Conservation (phyloP, 2,113 vertebrate genomes). For the Lampris megalopsis region DNA sequence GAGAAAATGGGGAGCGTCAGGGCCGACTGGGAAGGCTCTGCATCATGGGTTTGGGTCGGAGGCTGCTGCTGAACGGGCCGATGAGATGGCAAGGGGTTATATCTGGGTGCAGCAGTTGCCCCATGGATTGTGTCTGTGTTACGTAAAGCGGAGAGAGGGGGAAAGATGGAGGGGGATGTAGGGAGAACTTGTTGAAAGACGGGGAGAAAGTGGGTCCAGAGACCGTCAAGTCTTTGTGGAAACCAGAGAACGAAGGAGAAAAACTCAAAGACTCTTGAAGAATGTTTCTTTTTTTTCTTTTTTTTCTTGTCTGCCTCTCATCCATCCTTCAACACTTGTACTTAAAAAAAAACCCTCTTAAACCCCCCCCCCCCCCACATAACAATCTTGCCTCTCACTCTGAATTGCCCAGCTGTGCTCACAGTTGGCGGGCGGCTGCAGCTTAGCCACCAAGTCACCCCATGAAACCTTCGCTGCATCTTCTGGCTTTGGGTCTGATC, state of each 20-base stretch:
- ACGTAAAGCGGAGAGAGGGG: not conserved
- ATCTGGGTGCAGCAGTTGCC: constrained; percentile 18
- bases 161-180: not conserved
- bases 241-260: constrained; percentile 16
- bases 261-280: no score
- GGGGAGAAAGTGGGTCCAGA: constrained; percentile 3
- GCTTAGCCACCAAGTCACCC: constrained; percentile 15
- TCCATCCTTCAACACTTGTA: constrained; percentile 10
- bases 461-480: constrained; percentile 23
- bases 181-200: constrained; percentile 15
- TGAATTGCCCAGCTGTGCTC: constrained; percentile 10
- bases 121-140: constrained; percentile 16
- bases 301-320: not conserved
- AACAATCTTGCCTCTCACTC: constrained; percentile 9
- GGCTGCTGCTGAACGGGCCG: constrained; percentile 11
- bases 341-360: constrained; percentile 37
- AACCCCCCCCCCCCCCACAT: constrained; percentile 42
- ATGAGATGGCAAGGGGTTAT: constrained; percentile 14
- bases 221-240: constrained; percentile 20
- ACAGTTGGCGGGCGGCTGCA: not conserved
- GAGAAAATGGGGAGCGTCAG: constrained; percentile 19
- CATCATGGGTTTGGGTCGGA: constrained; percentile 44
- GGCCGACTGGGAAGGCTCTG: constrained; percentile 12
- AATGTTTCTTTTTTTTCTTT: not conserved
- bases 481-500: constrained; percentile 37